Percentiles rank a stretch among this genome's conserved stretches.
Evolutionary conservation across 1,140 invertebrate genomes (phyloP).

Genomic region (Drosophila subpulchrella): DNA sequence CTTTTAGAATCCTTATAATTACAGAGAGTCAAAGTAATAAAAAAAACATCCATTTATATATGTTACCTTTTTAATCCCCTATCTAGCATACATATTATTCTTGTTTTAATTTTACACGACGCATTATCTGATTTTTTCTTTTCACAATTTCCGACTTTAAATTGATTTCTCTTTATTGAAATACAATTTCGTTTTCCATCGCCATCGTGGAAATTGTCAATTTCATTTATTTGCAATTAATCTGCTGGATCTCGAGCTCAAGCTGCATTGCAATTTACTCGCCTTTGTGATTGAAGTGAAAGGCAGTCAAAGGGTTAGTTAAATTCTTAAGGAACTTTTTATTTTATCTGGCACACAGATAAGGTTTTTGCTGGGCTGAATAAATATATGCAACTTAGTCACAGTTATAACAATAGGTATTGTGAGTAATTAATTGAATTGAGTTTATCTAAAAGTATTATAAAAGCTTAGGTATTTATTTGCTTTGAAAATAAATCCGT

Average conservation of each 20-base stretch:
- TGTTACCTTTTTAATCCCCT: background rate
- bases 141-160: conserved; percentile 7
- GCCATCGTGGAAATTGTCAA: background rate
- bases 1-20: background rate
- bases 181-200: background rate
- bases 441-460: background rate
- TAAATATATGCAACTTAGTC: background rate
- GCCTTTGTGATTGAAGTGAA: background rate
- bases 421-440: background rate
- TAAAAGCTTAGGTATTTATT: background rate
- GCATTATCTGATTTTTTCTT: background rate
- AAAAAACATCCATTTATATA: background rate
- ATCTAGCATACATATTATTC: background rate
- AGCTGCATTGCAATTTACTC: background rate
- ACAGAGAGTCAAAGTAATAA: background rate
- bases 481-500: background rate
- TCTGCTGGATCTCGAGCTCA: background rate
- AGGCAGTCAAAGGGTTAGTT: background rate
- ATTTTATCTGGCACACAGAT: background rate
- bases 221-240: conserved; percentile 7
- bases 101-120: background rate
- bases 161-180: conserved; percentile 1
- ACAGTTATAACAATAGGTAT: background rate
- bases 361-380: background rate
- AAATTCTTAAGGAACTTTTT: background rate